Base-by-base conservation (phyloP, 1,140 invertebrate species). In the Cyclargus thomasi region DNA sequence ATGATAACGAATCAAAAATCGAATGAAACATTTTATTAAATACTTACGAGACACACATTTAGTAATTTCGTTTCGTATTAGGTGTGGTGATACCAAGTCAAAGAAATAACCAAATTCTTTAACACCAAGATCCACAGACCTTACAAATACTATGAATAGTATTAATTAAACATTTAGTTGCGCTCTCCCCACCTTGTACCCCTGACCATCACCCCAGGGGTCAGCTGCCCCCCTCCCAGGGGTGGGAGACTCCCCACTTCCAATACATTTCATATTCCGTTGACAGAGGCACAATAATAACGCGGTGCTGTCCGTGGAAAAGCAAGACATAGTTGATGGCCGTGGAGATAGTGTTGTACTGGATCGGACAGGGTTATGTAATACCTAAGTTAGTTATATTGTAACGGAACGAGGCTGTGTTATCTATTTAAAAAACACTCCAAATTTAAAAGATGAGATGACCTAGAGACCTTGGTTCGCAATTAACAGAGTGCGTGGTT, bases 241-340 rank as follows among this genome's bases (percentile, higher is more conserved):
- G 39, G 39, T 47, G 71, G 78, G 86, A 85, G 87, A 8, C 29
- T 88, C 87, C 86, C 84, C 69, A 76, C 80, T 85, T 82, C 84
- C 87, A 90, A 90, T 90, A 90, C 85, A 90, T 90, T 90, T 90
- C 87, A 90, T 90, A 90, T 90, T 90, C 86, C 87, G 85, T 87
- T 87, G 87, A 90, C 87, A 88, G 85, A 84, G 83, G 87, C 87
- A 82, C 86, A 90, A 88, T 90, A 90, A 90, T 88, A 86, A 88
- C 82, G 81, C 81, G 77, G 72, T 76, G 64, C 74, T 76, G 69
- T 73, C 76, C 78, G 82, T 85, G 82, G 83, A 83, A 83, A 85
- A 87, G 83, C 84, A 86, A 80, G 85, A 87, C 85, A 83, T 88
- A 86, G 87, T 88, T 88, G 77, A 81, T 76, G 78, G 59, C 71